Percentiles rank a stretch among this genome's conserved stretches.
phyloP scores from a whole-genome alignment of 2,113 vertebrate species.

The Brevimyrus niger region DNA sequence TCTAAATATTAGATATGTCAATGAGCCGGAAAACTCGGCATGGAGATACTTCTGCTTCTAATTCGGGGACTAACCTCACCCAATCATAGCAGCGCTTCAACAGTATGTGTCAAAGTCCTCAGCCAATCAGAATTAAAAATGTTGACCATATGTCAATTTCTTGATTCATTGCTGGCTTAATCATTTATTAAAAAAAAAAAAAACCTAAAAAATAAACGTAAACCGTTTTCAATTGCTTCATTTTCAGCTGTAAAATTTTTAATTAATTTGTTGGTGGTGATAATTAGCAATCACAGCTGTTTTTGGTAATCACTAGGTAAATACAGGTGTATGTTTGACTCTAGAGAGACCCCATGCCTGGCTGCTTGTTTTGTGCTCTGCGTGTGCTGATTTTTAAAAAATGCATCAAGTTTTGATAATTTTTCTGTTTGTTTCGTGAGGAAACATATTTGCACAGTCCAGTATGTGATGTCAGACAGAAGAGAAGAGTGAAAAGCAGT shows the following conservation, averaged over 20 bases:
- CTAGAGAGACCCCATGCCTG: not conserved
- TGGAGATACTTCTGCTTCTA: not conserved
- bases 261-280: not conserved
- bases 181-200: not conserved
- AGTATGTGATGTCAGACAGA: not conserved
- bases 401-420: not conserved
- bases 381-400: not conserved
- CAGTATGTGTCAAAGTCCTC: not conserved
- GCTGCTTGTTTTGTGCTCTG: not conserved
- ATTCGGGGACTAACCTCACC: not conserved
- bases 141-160: not conserved
- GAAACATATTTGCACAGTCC: not conserved
- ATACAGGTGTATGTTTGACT: slow-evolving; percentile 9
- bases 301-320: not conserved
- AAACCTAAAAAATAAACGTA: not conserved
- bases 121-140: not conserved
- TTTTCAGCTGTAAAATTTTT: slow-evolving; percentile 1
- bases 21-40: not conserved
- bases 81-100: not conserved
- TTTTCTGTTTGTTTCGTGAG: not conserved
- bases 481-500: not conserved
- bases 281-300: slow-evolving; percentile 4
- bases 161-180: not conserved
- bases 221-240: not conserved
- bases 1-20: not conserved